Conservation (phyloP, 2,113 vertebrate species). For the Mionectes macconnelli region DNA sequence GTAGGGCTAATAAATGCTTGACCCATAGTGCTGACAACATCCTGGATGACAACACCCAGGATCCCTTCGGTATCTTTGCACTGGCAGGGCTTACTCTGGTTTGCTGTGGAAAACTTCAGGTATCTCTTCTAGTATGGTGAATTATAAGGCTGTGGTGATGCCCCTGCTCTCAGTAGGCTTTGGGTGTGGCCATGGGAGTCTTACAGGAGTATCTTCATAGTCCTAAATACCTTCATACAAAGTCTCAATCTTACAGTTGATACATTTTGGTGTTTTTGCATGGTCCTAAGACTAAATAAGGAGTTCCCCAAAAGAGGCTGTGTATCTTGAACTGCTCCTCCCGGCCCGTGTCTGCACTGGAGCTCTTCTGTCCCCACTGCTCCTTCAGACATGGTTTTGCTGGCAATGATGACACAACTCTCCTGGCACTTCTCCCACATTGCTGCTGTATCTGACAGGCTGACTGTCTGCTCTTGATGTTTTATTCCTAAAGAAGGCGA, state of each 20-base stretch:
- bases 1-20: neutral
- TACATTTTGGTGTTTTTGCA: neutral
- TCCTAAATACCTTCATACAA: neutral
- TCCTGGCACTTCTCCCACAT: neutral
- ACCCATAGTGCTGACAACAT: neutral
- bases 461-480: neutral
- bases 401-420: neutral
- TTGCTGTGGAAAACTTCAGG: neutral
- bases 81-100: neutral
- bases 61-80: neutral
- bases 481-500: constrained; percentile 16
- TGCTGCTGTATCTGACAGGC: neutral
- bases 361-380: neutral
- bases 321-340: neutral
- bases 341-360: rapidly evolving
- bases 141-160: neutral
- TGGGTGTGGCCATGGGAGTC: neutral
- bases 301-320: neutral
- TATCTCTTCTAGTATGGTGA: neutral
- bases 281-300: neutral
- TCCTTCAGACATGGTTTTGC: neutral
- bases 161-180: neutral
- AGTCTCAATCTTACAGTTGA: neutral
- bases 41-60: neutral
- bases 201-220: neutral